Percentiles rank a stretch among this genome's conserved stretches.
Conservation (phyloP, 2,888 invertebrate species). For the Netelia virgata region DNA sequence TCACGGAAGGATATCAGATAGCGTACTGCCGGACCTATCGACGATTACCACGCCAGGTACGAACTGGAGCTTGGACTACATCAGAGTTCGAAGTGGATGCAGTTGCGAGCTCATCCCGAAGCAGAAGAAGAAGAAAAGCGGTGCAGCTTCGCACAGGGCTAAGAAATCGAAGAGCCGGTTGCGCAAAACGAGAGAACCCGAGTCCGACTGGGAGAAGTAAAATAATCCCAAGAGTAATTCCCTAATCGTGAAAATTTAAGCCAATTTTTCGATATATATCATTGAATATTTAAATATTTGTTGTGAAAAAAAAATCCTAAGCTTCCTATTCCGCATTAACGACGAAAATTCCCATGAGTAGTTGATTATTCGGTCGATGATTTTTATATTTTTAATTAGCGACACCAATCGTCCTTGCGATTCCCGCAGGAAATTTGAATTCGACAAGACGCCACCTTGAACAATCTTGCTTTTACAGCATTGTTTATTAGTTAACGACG, state of each 20-base stretch:
- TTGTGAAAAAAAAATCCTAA: slow-evolving; percentile 10
- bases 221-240: slow-evolving; percentile 14
- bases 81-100: slow-evolving; percentile 93
- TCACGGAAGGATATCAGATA: slow-evolving; percentile 74
- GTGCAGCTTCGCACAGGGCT: slow-evolving; percentile 73
- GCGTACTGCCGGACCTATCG: slow-evolving; percentile 59
- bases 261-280: slow-evolving; percentile 25
- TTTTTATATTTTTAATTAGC: slow-evolving; percentile 7
- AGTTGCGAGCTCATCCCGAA: slow-evolving; percentile 91
- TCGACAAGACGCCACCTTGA: too few relatives aligned
- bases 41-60: slow-evolving; percentile 73
- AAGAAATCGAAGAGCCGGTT: slow-evolving; percentile 79
- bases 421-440: too few relatives aligned
- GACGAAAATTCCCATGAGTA: slow-evolving; percentile 3
- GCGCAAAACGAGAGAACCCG: slow-evolving; percentile 72
- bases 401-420: background rate
- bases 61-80: slow-evolving; percentile 93
- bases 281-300: slow-evolving; percentile 37
- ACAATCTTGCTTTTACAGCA: too few relatives aligned
- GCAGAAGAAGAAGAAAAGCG: slow-evolving; percentile 85
- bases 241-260: slow-evolving; percentile 8
- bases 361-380: background rate
- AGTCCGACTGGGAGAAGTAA: slow-evolving; percentile 47
- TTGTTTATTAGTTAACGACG: too few relatives aligned
- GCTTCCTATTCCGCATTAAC: background rate